Evolutionary conservation across 2,888 invertebrate genomes (phyloP).

Genomic region (Hirudinaria manillensis): DNA sequence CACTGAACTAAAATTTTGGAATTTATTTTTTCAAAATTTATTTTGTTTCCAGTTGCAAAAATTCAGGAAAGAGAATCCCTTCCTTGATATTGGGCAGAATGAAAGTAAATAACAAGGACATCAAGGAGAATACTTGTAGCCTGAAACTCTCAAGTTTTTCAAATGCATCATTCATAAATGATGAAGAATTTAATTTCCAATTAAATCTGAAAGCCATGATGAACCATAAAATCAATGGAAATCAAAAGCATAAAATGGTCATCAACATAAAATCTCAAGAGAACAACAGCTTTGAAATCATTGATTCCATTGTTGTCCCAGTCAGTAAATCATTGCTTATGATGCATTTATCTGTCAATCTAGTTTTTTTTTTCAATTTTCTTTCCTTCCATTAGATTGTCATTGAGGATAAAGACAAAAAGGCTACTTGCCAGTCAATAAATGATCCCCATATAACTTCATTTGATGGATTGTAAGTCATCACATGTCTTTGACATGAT

Average conservation of each 20-base stretch:
- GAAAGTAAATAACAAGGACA: not conserved
- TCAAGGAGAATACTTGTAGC: not conserved
- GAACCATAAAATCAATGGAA: conserved; percentile 20
- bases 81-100: conserved; percentile 3
- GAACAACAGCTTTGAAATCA: conserved; percentile 1
- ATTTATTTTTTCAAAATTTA: not conserved
- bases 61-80: conserved; percentile 5
- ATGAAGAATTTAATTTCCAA: conserved; percentile 11
- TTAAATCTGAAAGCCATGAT: conserved; percentile 19
- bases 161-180: not conserved
- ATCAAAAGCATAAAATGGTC: not conserved
- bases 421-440: conserved; percentile 40
- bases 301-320: conserved; percentile 15
- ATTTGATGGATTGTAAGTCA: conserved; percentile 40
- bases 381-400: conserved; percentile 32
- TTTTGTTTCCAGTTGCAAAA: not conserved
- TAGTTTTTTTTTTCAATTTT: not conserved
- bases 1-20: too few relatives aligned
- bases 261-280: not conserved
- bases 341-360: not conserved
- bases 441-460: conserved; percentile 41
- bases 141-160: conserved; percentile 10
- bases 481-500: not conserved
- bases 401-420: conserved; percentile 34
- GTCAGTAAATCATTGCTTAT: not conserved